Conservation (phyloP, 1,140 invertebrate genomes). For the Cotesia vestalis region DNA sequence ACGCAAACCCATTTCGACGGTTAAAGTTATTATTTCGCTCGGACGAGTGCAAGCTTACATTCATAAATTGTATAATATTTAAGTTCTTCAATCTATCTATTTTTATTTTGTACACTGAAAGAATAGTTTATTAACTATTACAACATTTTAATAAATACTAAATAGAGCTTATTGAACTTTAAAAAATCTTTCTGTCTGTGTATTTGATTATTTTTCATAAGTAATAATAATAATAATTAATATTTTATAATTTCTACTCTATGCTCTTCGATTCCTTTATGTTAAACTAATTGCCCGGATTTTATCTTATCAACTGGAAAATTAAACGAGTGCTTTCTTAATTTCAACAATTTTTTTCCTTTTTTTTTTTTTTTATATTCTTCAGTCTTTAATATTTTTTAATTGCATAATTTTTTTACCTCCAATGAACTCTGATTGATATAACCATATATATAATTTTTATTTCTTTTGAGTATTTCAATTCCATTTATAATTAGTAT, state of each 20-base stretch:
- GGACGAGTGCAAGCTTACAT: conserved; percentile 17
- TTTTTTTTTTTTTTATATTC: conserved; percentile 13
- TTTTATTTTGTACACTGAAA: not conserved
- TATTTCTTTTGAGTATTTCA: no score
- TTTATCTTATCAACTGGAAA: conserved; percentile 46
- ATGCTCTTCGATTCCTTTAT: not conserved
- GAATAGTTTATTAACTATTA: no score
- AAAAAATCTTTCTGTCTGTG: no score
- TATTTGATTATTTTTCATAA: no score
- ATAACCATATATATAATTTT: no score
- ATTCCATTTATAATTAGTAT: no score
- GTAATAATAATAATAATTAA: no score
- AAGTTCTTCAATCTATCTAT: not conserved
- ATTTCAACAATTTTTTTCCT: conserved; percentile 13
- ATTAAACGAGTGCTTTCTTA: conserved; percentile 34
- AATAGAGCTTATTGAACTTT: no score
- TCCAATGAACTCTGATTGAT: no score
- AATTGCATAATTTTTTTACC: no score
- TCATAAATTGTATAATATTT: conserved; percentile 26
- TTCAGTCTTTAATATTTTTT: conserved; percentile 11
- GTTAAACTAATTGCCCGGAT: conserved; percentile 46
- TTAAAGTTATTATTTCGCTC: conserved; percentile 31
- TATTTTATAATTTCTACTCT: not conserved
- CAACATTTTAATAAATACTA: no score
- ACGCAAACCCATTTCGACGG: conserved; percentile 22